phyloP scores from a whole-genome alignment of 2,113 vertebrate genomes.

The Pholis gunnellus region DNA sequence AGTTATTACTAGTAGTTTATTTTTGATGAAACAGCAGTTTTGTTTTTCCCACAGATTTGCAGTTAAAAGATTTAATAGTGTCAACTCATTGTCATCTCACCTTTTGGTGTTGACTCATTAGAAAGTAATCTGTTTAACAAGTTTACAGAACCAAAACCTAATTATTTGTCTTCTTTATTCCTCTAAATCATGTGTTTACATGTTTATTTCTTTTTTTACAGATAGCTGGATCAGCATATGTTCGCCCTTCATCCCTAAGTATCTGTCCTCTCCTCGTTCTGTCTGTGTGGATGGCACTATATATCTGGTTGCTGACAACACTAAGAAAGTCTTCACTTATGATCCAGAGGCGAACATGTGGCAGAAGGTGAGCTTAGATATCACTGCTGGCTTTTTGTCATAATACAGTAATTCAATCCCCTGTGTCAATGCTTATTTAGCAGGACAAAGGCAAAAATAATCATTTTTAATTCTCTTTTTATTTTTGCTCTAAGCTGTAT shows the following conservation, averaged over 20 bases:
- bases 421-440: neutral
- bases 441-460: neutral
- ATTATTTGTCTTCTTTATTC: neutral
- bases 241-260: conserved; percentile 96
- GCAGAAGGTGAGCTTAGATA: conserved; percentile 89
- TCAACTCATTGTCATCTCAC: neutral
- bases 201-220: conserved; percentile 61
- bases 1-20: no score
- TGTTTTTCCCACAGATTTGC: neutral
- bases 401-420: neutral
- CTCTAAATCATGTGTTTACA: neutral
- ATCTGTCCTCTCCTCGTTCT: conserved; percentile 93
- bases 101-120: neutral
- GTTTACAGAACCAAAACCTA: neutral
- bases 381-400: neutral
- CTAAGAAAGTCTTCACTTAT: conserved; percentile 94
- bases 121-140: neutral
- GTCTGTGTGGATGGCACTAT: conserved; percentile 88
- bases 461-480: neutral
- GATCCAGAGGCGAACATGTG: conserved; percentile 94
- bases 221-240: conserved; percentile 92
- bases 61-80: neutral
- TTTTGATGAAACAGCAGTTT: neutral
- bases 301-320: conserved; percentile 97
- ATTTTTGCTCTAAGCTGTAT: neutral